Percentiles rank a stretch among this genome's conserved stretches.
phyloP scores from a whole-genome alignment of 2,888 invertebrate genomes.

The Lagria hirta region DNA sequence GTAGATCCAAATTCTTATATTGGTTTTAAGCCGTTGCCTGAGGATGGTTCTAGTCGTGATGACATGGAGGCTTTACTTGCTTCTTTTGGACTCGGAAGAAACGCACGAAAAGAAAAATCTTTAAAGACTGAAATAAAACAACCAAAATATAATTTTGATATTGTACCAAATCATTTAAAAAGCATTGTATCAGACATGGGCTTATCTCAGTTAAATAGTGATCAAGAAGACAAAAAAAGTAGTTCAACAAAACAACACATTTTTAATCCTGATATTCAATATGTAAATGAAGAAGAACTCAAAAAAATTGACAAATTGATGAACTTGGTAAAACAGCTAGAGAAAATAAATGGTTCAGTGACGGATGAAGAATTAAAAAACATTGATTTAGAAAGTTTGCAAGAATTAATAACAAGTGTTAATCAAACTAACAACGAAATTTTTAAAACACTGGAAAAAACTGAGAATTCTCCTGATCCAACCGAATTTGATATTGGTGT shows the following conservation, averaged over 20 bases:
- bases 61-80: conserved; percentile 51
- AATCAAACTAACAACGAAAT: conserved; percentile 26
- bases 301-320: conserved; percentile 55
- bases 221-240: conserved; percentile 30
- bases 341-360: conserved; percentile 51
- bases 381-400: conserved; percentile 48
- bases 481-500: conserved; percentile 41
- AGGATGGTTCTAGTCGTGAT: conserved; percentile 40
- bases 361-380: conserved; percentile 53
- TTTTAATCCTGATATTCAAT: conserved; percentile 46
- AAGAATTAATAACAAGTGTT: conserved; percentile 45
- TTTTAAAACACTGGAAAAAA: conserved; percentile 42
- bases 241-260: conserved; percentile 37
- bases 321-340: conserved; percentile 54
- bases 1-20: conserved; percentile 47
- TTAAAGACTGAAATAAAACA: conserved; percentile 28
- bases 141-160: conserved; percentile 42
- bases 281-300: conserved; percentile 56
- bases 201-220: conserved; percentile 31
- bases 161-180: conserved; percentile 48
- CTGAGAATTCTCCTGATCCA: conserved; percentile 51
- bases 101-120: conserved; percentile 33
- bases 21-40: conserved; percentile 53
- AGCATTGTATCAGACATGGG: conserved; percentile 49
- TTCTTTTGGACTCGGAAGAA: conserved; percentile 48